Evolutionary conservation across 1,140 invertebrate genomes (phyloP), one percentile per base, ranked within the genome.

Genomic region (Patella vulgata): DNA sequence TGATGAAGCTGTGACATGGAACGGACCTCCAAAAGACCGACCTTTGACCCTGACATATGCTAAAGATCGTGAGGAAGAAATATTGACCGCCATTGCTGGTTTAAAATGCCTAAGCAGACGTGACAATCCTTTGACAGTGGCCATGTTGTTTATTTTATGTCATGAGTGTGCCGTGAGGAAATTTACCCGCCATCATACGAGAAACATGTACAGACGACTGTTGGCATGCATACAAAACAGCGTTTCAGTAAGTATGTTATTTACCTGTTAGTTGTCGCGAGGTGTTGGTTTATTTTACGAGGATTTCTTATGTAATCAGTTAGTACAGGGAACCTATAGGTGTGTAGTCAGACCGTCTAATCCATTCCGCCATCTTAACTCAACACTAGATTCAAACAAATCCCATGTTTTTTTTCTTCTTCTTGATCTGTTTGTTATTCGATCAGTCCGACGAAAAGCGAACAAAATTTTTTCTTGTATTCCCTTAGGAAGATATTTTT

Each of bases 51-150:
- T 80, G 46, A 56, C 71, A 9, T 81, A 78, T 56, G 59, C 59
- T 11, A 63, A 64, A 19, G 75, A 81, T 9, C 71, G 68, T 59
- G 79, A 79, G 40, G 73, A 75, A 1, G 72, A 79, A 31, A 61
- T 81, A 9, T 52, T 81, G 36, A 71, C 76, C 27, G 63, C 60
- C n/a, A 71, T 77, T 23, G 58, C 71, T 36, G 62, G 64, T 39
- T 61, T 79, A 17, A 68, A 74, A 23, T 62, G 67, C 44, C 64
- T 63, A 14, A 59, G 68, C 47, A 66, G 60, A 31, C 58, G 64
- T 0, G 64, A 68, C 11, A 75, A 73, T 61, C 60, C 73, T 2
- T 67, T 79, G 6, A 63, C 72, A 6, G 67, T 68, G 9, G 71
- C 77, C n/a, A 72, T 71, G 31, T 47, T 81, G 19, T 70, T 75